Base-by-base conservation (phyloP, 2,113 vertebrate species). In the Pelvicachromis taeniatus region DNA sequence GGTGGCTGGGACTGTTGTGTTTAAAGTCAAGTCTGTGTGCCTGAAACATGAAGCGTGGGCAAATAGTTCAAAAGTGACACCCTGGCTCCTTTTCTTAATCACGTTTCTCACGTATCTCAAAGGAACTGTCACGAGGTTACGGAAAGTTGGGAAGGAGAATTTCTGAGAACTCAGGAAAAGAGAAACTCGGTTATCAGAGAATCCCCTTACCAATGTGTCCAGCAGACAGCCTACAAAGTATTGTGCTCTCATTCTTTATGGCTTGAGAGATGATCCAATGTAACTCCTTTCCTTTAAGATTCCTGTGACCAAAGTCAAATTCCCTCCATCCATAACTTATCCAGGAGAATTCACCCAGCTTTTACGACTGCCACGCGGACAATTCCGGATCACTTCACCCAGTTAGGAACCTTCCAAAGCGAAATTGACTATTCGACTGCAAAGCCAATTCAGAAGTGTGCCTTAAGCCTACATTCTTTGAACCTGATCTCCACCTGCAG, bases 401-500 rank as follows among this genome's bases (percentile, higher is more conserved):
- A 65, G 61, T 65, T 40, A 14, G 61, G 35, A 65, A 40, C 35
- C 61, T 65, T 65, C 35, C 38, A 45, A 70, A 70, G 38, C 3
- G 3, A 45, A 70, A 45, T 10, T 26, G 13, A 70, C 63, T 45
- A 70, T 70, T 70, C 26, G 65, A 70, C 2, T 9, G 38, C 65
- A 70, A 70, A 70, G 38, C 65, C 21, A 70, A 70, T 29, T 70
- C 65, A 70, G 40, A 29, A 45, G 65, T 45, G 40, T 29, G 65
- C 14, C 65, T 26, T 45, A 70, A 10, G 65, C 65, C 65, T 70
- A 40, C 40, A 48, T 70, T 70, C 65, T 70, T 40, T 29, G 65
- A 70, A 70, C 65, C 65, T 70, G 45, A 70, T 17, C 65, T 70
- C 21, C 65, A 70, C 65, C 38, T 70, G 65, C 65, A 70, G 38